Percentiles rank a stretch among this genome's conserved stretches.
Conservation (phyloP, 1,140 invertebrate species). For the Heterodera schachtii region DNA sequence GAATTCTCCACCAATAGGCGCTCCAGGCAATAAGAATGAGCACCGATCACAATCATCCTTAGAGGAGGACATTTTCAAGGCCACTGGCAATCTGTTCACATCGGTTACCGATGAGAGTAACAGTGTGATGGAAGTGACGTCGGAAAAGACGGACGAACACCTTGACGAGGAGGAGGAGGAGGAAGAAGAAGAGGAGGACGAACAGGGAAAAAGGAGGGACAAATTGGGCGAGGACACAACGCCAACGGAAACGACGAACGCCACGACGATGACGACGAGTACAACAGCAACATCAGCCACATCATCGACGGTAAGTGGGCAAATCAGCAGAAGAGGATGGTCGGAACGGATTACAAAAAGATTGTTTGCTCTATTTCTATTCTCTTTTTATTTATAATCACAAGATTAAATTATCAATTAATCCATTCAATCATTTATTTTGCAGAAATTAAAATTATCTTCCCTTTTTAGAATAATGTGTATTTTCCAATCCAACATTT, state of each 20-base stretch:
- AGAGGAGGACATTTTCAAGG: constrained; percentile 53
- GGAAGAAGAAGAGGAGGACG: constrained; percentile 3
- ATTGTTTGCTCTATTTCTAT: too few relatives aligned
- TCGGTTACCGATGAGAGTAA: constrained; percentile 5
- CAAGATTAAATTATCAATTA: too few relatives aligned
- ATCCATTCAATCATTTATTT: too few relatives aligned
- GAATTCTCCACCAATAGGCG: not conserved
- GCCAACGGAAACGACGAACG: not conserved
- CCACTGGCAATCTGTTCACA: constrained; percentile 38
- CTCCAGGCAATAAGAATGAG: not conserved
- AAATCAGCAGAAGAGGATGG: too few relatives aligned
- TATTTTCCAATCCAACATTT: not conserved
- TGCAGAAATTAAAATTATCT: not conserved
- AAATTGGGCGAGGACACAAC: not conserved
- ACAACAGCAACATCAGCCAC: too few relatives aligned
- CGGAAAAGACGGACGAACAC: constrained; percentile 1
- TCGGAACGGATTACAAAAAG: too few relatives aligned
- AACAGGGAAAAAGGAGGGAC: not conserved
- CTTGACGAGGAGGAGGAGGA: constrained; percentile 8
- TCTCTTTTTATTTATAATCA: too few relatives aligned
- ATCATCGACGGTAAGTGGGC: too few relatives aligned
- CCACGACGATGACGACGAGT: too few relatives aligned
- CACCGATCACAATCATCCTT: not conserved
- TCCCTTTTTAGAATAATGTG: not conserved
- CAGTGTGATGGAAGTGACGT: constrained; percentile 12